Conservation (phyloP, 2,113 vertebrate species). For the Panthera leo region DNA sequence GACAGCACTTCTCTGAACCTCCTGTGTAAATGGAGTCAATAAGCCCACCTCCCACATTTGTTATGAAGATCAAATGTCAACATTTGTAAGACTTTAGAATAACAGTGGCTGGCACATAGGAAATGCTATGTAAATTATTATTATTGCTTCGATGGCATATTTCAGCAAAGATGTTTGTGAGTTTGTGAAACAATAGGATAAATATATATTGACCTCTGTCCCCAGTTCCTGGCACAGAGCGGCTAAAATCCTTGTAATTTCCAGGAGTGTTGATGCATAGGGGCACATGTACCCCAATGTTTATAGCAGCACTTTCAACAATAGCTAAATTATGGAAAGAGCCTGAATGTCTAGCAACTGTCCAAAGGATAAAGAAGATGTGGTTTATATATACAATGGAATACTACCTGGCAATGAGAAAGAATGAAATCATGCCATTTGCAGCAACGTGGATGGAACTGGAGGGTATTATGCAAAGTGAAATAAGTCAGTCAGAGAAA, state of each 20-base stretch:
- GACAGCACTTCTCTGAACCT: background rate
- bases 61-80: background rate
- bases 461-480: too few species aligned
- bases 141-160: background rate
- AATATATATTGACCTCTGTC: background rate
- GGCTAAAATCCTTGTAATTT: background rate
- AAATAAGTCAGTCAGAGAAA: too few species aligned
- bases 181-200: background rate
- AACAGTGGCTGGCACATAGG: background rate
- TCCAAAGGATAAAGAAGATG: too few species aligned
- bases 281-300: too few species aligned
- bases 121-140: background rate
- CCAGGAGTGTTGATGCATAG: background rate
- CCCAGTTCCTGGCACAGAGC: background rate
- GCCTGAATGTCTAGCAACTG: too few species aligned
- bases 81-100: background rate
- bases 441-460: too few species aligned
- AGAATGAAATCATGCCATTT: too few species aligned
- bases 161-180: background rate
- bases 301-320: too few species aligned
- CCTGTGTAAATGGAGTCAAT: background rate
- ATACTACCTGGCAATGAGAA: too few species aligned
- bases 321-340: too few species aligned
- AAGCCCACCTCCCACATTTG: background rate
- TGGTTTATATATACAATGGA: too few species aligned